Conservation (phyloP, 92 coral and sea anemone species). For the Palythoa grandis region DNA sequence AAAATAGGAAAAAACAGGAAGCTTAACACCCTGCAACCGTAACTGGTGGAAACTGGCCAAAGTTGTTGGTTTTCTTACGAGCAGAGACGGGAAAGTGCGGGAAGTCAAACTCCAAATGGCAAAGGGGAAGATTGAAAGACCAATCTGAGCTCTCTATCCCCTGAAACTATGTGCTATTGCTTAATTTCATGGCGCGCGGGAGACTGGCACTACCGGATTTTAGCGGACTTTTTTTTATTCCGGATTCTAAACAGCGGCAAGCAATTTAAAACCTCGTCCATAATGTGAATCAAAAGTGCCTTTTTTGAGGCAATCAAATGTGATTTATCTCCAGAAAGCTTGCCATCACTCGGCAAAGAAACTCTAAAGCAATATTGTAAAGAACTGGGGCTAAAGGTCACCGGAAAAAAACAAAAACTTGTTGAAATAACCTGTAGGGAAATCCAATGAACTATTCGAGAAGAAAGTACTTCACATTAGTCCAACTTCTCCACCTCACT, state of each 20-base stretch:
- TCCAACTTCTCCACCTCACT: background rate
- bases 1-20: no score
- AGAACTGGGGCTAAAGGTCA: conserved; percentile 39
- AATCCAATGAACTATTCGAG: conserved; percentile 15
- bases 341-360: conserved; percentile 29
- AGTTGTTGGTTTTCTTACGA: no score
- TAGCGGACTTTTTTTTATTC: conserved; percentile 26
- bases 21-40: no score
- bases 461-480: background rate
- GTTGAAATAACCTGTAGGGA: conserved; percentile 35
- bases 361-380: conserved; percentile 35
- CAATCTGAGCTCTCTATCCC: no score
- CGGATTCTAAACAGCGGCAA: conserved; percentile 34
- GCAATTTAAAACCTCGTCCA: conserved; percentile 25
- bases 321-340: conserved; percentile 37
- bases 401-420: conserved; percentile 36
- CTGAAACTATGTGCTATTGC: no score
- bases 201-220: conserved; percentile 16
- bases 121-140: no score
- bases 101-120: no score
- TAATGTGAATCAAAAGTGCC: conserved; percentile 11
- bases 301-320: conserved; percentile 25
- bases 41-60: no score
- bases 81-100: no score
- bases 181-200: conserved; percentile 30